These are phyloP conservation scores for Eupithecia inturbata DNA, from an alignment of 2,888 invertebrate genomes.

Conservation along the genomic window DNA sequence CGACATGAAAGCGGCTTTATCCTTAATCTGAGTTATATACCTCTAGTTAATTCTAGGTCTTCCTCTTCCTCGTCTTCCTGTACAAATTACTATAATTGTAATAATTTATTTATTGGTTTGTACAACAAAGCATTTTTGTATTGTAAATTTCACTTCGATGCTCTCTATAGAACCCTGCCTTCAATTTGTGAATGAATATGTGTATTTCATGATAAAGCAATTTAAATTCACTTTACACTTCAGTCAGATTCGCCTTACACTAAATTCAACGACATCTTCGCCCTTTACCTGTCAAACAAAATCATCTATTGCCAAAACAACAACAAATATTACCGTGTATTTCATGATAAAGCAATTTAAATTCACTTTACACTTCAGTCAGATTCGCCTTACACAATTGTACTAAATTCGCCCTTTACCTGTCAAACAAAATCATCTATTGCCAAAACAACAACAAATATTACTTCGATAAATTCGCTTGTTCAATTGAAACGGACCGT, in stretches of 20 bases:
- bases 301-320: slow-evolving; percentile 6
- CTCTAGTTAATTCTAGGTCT: too few relatives aligned
- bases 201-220: neutral
- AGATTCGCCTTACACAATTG: neutral
- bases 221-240: neutral
- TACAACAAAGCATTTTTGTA: too few relatives aligned
- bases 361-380: neutral
- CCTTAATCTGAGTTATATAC: too few relatives aligned
- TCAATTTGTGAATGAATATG: too few relatives aligned
- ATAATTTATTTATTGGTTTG: too few relatives aligned
- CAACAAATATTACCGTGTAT: neutral
- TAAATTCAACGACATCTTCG: too few relatives aligned
- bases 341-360: neutral
- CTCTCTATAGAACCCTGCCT: too few relatives aligned
- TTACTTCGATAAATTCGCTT: slow-evolving; percentile 21
- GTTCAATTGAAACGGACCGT: slow-evolving; percentile 16
- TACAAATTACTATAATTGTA: too few relatives aligned
- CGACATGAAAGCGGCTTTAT: too few relatives aligned
- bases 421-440: neutral
- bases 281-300: slow-evolving; percentile 2
- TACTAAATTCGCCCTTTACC: neutral
- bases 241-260: neutral
- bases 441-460: slow-evolving; percentile 7
- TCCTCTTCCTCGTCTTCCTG: too few relatives aligned
- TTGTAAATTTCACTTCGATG: too few relatives aligned